Conservation (phyloP, 2,888 invertebrate genomes). For the Pemphredon lugubris region DNA sequence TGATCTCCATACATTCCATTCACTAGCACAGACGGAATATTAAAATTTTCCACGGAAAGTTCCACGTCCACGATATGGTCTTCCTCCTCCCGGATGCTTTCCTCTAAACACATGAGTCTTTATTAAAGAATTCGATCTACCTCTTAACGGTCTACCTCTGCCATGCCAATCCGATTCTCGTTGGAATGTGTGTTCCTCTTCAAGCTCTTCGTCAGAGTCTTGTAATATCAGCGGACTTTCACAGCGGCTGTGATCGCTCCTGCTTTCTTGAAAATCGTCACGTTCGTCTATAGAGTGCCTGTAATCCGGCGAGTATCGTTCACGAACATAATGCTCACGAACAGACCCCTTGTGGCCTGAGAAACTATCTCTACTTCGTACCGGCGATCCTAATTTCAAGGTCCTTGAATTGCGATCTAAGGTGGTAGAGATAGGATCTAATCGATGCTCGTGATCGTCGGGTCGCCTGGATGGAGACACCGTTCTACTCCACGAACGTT, state of each 20-base stretch:
- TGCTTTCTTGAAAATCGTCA: slow-evolving; percentile 68
- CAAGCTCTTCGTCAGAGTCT: slow-evolving; percentile 70
- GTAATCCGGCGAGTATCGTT: slow-evolving; percentile 65
- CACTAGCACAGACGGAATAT: slow-evolving; percentile 12
- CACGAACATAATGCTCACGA: slow-evolving; percentile 62
- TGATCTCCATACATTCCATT: neutral
- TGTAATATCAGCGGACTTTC: slow-evolving; percentile 71
- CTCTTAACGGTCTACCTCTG: slow-evolving; percentile 63
- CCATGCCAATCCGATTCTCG: slow-evolving; percentile 67
- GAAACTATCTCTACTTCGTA: slow-evolving; percentile 60
- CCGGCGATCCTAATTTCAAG: slow-evolving; percentile 59
- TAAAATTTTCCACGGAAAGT: slow-evolving; percentile 64
- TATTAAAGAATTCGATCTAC: slow-evolving; percentile 56
- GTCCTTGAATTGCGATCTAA: slow-evolving; percentile 60
- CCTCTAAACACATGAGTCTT: slow-evolving; percentile 64
- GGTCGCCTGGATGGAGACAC: slow-evolving; percentile 55
- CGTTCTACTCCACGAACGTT: slow-evolving; percentile 63
- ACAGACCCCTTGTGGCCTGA: slow-evolving; percentile 51
- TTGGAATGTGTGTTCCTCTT: slow-evolving; percentile 60
- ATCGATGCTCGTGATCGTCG: slow-evolving; percentile 59
- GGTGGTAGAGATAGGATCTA: slow-evolving; percentile 48
- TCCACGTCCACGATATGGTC: slow-evolving; percentile 66
- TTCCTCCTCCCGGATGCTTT: slow-evolving; percentile 64
- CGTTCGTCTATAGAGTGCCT: slow-evolving; percentile 59
- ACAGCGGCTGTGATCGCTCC: slow-evolving; percentile 71